Evolutionary conservation across 2,888 invertebrate genomes (phyloP), one percentile per base, ranked within the genome.

Genomic region (Drosophila picticornis): DNA sequence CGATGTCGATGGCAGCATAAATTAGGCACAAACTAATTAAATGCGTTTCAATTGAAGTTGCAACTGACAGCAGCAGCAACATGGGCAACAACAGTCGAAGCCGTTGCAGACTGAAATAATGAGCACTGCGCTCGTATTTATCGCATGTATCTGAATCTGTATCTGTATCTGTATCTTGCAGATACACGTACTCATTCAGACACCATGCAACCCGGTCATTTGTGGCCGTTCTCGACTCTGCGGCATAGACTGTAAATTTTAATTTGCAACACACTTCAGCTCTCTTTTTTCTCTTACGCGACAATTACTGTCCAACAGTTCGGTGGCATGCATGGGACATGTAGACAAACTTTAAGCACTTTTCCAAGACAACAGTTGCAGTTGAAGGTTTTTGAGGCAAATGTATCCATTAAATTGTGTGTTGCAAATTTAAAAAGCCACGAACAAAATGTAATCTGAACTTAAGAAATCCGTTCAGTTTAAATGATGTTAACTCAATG

Each of bases 11-110:
- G 72, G 72, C 77, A 85, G 75, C 86, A 83, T 83, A 85, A 83
- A 85, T 83, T 83, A 83, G 81, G 83, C 83, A 83, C 83, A 83
- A 85, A 83, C 83, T 83, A 83, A 83, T 83, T 85, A 83, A 83
- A 85, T 83, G 85, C 86, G 83, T 78, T 83, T 85, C 81, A 83
- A 83, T 83, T 85, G 83, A 77, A 80, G 80, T 77, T 72, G 80
- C 72, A 84, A 72, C 84, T 77, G 72, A 3, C 25, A 40, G 2
- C 56, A 43, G 4, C 57, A 40, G 19, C 38, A 29, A 4, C 46
- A 34, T 13, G 13, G 16, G n/a, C 27, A 31, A 9, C 46, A 59
- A 7, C 51, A 43, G 22, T 43, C 10, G 31, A 38, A 43, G 34
- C 4, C 13, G n/a, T 32, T 27, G 67, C 27, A 27, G 16, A 19